phyloP scores from a whole-genome alignment of 2,113 vertebrate genomes.

The Oreochromis spilurus region DNA sequence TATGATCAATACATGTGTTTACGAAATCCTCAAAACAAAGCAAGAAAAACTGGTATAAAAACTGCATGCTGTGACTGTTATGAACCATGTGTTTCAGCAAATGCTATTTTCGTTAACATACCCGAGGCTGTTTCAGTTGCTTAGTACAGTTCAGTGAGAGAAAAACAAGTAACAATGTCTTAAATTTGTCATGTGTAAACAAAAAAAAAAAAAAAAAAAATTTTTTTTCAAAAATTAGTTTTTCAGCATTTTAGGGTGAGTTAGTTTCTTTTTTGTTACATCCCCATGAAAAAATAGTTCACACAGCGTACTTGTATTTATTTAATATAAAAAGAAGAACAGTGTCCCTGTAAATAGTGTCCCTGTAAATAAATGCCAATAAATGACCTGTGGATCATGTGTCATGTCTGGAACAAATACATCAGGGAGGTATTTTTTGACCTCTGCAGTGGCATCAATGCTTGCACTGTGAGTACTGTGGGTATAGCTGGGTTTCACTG shows the following conservation, averaged over 20 bases:
- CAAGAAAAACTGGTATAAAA: neutral
- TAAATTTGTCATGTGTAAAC: neutral
- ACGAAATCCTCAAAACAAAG: neutral
- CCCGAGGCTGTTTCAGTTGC: neutral
- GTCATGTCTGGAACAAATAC: neutral
- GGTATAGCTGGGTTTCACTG: neutral
- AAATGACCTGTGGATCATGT: neutral
- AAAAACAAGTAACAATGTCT: neutral
- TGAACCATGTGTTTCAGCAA: neutral
- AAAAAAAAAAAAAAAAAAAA: neutral
- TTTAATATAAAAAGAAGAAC: neutral
- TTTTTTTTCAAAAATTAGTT: neutral
- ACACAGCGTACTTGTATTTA: neutral
- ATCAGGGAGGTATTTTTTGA: neutral
- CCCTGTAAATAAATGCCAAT: neutral
- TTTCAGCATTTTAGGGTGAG: neutral
- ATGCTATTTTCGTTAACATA: neutral
- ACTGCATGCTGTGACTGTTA: neutral
- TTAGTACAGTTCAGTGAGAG: neutral
- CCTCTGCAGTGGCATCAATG: neutral
- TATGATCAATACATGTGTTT: neutral
- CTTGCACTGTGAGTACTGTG: neutral
- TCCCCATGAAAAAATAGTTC: neutral
- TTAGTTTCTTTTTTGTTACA: neutral
- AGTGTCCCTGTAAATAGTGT: neutral